Evolutionary conservation across 2,113 vertebrate genomes (phyloP).

Genomic region (Bettongia penicillata): DNA sequence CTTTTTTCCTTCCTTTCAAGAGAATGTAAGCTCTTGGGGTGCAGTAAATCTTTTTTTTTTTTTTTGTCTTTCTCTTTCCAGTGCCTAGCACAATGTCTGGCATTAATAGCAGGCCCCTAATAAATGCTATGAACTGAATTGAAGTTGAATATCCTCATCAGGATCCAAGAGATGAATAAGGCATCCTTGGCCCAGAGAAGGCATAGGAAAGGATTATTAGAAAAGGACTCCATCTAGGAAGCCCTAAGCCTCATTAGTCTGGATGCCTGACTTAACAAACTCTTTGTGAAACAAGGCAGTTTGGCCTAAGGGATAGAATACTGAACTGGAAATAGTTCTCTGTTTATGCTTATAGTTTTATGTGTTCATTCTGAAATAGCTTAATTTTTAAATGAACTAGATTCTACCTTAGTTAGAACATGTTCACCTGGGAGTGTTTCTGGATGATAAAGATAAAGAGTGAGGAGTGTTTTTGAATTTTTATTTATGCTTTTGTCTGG

Average conservation of each 20-base stretch:
- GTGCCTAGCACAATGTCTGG: not conserved
- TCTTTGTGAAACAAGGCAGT: not conserved
- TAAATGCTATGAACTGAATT: not conserved
- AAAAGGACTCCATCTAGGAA: not conserved
- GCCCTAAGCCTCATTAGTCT: not conserved
- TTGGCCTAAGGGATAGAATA: conserved; percentile 26
- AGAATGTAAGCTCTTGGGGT: not conserved
- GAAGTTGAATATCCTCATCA: not conserved
- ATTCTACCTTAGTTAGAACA: not conserved
- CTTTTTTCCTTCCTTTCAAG: not conserved
- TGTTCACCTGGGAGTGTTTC: not conserved
- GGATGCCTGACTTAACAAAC: not conserved
- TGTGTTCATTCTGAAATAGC: conserved; percentile 63
- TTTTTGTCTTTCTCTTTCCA: not conserved
- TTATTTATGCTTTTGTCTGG: not conserved
- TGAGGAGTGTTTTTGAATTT: not conserved
- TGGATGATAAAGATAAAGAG: not conserved
- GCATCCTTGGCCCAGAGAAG: not conserved
- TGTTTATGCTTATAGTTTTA: conserved; percentile 40
- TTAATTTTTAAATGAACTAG: conserved; percentile 53
- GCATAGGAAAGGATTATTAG: not conserved
- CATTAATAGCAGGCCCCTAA: not conserved
- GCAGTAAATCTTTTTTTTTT: not conserved
- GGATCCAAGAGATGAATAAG: not conserved
- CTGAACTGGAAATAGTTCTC: conserved; percentile 41